Percentiles rank a stretch among this genome's conserved stretches.
Evolutionary conservation across 2,113 vertebrate species (phyloP).

Genomic region (Trachemys scripta): DNA sequence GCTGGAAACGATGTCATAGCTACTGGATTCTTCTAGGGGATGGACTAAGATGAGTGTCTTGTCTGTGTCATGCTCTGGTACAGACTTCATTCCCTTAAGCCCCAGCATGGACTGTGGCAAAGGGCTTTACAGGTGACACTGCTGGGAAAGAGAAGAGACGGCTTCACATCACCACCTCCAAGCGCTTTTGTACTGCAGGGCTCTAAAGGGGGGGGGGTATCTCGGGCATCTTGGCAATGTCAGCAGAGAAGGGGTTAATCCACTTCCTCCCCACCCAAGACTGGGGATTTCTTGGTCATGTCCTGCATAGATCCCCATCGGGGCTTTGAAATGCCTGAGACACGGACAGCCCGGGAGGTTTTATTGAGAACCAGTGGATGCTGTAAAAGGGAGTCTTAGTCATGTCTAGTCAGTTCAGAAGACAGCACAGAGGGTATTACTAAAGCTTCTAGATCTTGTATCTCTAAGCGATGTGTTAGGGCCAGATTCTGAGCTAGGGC

Average conservation of each 20-base stretch:
- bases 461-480: neutral
- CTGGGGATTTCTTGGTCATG: neutral
- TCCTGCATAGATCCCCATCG: neutral
- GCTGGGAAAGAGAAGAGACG: neutral
- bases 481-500: neutral
- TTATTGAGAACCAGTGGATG: accelerated
- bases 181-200: no score
- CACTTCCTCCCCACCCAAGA: neutral
- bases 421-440: neutral
- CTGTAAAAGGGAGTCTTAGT: accelerated
- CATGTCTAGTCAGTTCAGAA: neutral
- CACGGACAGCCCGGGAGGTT: neutral
- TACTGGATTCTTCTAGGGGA: neutral
- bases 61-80: neutral
- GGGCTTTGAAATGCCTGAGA: neutral
- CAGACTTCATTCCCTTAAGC: neutral
- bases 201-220: no score
- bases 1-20: neutral
- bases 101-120: neutral
- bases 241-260: neutral
- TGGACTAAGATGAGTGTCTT: neutral
- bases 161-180: neutral
- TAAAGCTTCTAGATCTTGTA: accelerated
- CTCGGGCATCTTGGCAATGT: neutral
- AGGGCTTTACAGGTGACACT: neutral